These are phyloP conservation scores for Neomonachus schauinslandi DNA, from an alignment of 2,113 vertebrate genomes.

Conservation along the genomic window DNA sequence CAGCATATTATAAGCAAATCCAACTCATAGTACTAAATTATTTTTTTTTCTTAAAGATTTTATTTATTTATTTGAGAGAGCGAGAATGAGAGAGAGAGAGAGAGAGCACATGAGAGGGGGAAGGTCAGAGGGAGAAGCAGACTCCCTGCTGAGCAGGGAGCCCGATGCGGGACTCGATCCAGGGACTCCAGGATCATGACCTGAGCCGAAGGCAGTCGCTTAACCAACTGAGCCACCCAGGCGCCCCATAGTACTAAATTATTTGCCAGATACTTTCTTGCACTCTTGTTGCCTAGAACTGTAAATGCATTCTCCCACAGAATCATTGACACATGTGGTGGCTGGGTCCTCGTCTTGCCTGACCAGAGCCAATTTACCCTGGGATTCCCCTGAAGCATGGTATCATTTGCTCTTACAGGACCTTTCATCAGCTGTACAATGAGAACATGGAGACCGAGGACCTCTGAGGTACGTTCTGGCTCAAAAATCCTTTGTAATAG, in stretches of 20 bases:
- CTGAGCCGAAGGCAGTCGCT: too few species aligned
- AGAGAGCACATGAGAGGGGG: too few species aligned
- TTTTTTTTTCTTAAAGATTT: neutral
- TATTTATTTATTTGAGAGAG: too few species aligned
- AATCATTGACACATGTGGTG: rapidly evolving
- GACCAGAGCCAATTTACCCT: neutral
- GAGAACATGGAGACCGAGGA: neutral
- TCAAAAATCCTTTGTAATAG: neutral
- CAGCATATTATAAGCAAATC: neutral
- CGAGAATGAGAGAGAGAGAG: too few species aligned
- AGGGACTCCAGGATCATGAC: too few species aligned
- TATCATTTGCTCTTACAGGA: neutral
- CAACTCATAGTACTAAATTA: too few species aligned
- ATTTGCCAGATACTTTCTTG: neutral
- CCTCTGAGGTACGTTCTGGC: neutral
- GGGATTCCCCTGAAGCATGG: neutral
- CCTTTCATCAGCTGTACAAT: neutral
- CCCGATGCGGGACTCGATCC: too few species aligned
- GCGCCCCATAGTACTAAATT: too few species aligned
- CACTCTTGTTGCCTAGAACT: neutral
- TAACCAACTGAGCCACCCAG: too few species aligned
- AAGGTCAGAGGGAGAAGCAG: too few species aligned
- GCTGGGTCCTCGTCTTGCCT: neutral
- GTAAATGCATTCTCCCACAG: neutral
- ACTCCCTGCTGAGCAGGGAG: too few species aligned